Conservation (phyloP, 1,140 invertebrate genomes). For the Orussus abietinus region DNA sequence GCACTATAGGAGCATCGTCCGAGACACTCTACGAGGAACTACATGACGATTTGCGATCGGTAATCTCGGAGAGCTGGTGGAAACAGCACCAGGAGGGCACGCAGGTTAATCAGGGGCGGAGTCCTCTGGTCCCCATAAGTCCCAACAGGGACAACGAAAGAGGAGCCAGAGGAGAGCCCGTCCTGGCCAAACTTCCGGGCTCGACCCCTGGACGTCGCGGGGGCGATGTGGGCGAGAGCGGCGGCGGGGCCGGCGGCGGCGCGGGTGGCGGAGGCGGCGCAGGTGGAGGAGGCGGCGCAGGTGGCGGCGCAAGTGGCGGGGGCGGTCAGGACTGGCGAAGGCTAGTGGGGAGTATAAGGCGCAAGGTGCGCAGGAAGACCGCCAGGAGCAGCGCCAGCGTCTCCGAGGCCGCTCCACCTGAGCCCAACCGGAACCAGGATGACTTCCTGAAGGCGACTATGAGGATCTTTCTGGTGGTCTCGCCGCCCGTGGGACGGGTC, state of each 20-base stretch:
- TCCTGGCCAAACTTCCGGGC: too few relatives aligned
- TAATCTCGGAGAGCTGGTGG: too few relatives aligned
- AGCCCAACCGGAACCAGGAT: conserved; percentile 44
- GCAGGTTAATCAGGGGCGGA: too few relatives aligned
- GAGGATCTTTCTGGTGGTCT: conserved; percentile 65
- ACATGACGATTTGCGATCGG: too few relatives aligned
- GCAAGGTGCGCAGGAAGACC: conserved; percentile 42
- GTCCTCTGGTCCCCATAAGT: too few relatives aligned
- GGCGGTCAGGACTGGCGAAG: conserved; percentile 48
- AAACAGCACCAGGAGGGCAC: too few relatives aligned
- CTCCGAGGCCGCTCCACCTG: conserved; percentile 28
- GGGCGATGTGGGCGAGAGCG: conserved; percentile 11
- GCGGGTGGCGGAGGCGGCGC: conserved; percentile 4
- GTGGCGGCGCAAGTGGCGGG: conserved; percentile 8
- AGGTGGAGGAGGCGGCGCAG: conserved; percentile 18
- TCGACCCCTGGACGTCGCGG: conserved; percentile 18
- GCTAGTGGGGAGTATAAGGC: conserved; percentile 48
- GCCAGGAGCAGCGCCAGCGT: conserved; percentile 34
- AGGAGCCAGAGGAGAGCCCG: too few relatives aligned
- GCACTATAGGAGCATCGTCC: too few relatives aligned
- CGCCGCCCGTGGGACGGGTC: conserved; percentile 60
- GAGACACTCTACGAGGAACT: too few relatives aligned
- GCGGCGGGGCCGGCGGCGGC: conserved; percentile 3
- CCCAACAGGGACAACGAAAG: too few relatives aligned
- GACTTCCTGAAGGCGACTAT: conserved; percentile 63